These are phyloP conservation scores for Pygocentrus nattereri DNA, from an alignment of 2,797 vertebrate genomes.

Conservation along the genomic window DNA sequence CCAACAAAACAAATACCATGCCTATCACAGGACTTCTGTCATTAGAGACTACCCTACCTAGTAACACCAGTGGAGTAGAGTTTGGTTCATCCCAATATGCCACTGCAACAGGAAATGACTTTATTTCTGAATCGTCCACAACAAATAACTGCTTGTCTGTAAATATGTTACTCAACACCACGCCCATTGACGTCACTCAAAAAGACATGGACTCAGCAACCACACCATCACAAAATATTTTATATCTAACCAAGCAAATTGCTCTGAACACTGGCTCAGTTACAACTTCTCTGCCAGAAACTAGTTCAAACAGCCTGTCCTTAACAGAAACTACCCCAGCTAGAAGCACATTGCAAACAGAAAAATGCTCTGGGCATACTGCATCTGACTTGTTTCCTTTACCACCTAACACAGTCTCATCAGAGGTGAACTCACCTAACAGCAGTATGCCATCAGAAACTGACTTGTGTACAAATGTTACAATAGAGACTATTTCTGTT, in stretches of 20 bases:
- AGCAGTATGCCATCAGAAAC: not conserved
- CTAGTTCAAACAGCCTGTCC: not conserved
- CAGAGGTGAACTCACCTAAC: not conserved
- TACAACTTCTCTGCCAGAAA: not conserved
- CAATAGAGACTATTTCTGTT: not conserved
- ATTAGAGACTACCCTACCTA: not conserved
- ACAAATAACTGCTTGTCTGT: not conserved
- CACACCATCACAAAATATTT: not conserved
- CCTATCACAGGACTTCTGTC: not conserved
- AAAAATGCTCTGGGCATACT: not conserved
- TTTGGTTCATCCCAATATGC: constrained; percentile 27
- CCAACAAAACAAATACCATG: not conserved
- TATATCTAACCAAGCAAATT: too few relatives aligned
- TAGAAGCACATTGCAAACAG: not conserved
- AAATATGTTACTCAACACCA: not conserved
- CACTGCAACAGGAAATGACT: constrained; percentile 43
- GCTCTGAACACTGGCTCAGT: not conserved
- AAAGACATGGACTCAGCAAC: not conserved
- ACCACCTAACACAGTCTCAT: not conserved
- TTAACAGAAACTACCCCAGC: not conserved
- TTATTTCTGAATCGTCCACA: not conserved
- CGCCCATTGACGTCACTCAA: not conserved
- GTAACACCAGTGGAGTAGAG: not conserved
- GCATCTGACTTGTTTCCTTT: not conserved
- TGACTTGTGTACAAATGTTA: not conserved